Evolutionary conservation across 2,113 vertebrate genomes (phyloP).

Genomic region (Hemiprocne comata): DNA sequence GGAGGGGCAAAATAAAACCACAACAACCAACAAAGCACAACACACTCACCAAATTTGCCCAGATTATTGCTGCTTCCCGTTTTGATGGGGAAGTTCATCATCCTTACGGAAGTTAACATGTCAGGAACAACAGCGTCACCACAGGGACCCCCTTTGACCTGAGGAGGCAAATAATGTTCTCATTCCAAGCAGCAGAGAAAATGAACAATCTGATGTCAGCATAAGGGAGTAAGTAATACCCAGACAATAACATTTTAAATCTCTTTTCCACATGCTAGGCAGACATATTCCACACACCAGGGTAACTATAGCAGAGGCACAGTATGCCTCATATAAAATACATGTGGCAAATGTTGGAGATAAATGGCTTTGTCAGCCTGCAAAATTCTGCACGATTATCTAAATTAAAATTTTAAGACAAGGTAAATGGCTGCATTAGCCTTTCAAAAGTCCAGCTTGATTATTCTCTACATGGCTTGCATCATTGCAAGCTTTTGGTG

Average conservation of each 20-base stretch:
- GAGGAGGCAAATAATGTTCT: background rate
- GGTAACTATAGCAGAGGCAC: background rate
- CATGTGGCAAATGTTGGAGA: background rate
- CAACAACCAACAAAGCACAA: background rate
- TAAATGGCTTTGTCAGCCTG: slow-evolving; percentile 13
- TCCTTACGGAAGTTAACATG: background rate
- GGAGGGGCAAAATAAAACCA: rapidly evolving
- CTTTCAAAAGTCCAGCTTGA: slow-evolving; percentile 61
- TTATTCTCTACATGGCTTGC: slow-evolving; percentile 46
- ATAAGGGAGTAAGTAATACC: background rate
- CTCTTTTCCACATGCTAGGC: background rate
- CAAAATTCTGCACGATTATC: slow-evolving; percentile 9
- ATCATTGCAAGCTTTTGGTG: slow-evolving; percentile 26
- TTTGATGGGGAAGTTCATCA: background rate
- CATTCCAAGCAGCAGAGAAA: background rate
- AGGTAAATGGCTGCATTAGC: slow-evolving; percentile 45
- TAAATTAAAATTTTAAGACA: slow-evolving; percentile 52
- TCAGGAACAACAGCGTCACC: background rate
- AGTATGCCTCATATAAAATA: background rate
- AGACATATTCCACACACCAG: background rate
- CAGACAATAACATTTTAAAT: background rate
- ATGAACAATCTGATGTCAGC: background rate
- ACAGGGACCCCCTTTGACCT: background rate
- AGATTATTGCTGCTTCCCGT: background rate
- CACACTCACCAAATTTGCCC: background rate